Base-by-base conservation (phyloP, 1,140 invertebrate species). In the Platyura marginata region DNA sequence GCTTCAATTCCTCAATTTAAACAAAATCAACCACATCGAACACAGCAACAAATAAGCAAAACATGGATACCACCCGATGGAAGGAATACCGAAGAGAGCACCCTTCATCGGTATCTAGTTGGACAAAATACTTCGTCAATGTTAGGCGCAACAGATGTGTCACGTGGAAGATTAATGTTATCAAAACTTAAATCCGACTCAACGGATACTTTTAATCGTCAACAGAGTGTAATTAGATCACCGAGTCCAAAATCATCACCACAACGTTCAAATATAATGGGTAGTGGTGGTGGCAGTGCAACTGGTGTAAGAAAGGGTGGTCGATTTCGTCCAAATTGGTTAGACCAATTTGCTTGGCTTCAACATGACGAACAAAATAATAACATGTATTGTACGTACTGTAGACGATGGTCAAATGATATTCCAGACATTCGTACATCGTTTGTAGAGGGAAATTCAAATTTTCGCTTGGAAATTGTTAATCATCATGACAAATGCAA, bases 401-500 rank as follows among this genome's bases (percentile, higher is more conserved):
- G 78, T 51, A 64, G 77, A 44, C 76, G 77, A 49, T 80, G 76
- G 76, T 76, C 74, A 44, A 66, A 69, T 25, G 69, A 72, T 10
- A 63, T 81, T 43, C 73, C 75, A 13, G 73, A 77, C 42, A 76
- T 78, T 51, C 68, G 76, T 41, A 80, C 77, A 18, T 79, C 76
- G 2, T 81, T 81, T 50, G 74, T 77, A 3, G 71, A 76, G 47
- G 77, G 77, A n/a, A 81, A 77, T 50, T 70, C 70, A 21, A 81
- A 80, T 55, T 81, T 81, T 60, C 67, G 77, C 42, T 61, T 79
- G 23, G 77, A 81, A 62, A 81, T 81, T 49, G 70, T 81, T 18
- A 79, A 81, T 55, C 77, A 81, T 59, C 77, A 80, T 52, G 74
- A 79, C 57, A 79, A 76, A 52, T 79, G 75, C 52, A 81, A 81